Evolutionary conservation across 1,140 invertebrate species (phyloP), one percentile per base, ranked within the genome.

Genomic region (Acromyrmex heyeri): DNA sequence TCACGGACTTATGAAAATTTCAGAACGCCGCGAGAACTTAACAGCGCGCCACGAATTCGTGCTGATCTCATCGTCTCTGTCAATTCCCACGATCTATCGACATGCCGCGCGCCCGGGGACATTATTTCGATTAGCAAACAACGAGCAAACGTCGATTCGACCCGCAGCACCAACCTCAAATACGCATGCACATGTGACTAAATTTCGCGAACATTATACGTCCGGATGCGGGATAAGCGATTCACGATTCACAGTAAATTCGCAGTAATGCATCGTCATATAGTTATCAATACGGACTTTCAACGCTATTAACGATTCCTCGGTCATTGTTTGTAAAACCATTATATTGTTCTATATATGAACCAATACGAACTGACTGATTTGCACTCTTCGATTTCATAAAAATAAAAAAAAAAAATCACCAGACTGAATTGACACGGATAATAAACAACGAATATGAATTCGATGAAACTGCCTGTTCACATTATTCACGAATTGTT

Each of bases 81-180:
- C 69, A 18, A 83, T 73, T 75, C 79, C 38, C 79, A 73, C 79
- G 67, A 50, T 81, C 53, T 16, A 72, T 59, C 50, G 67, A 24
- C 65, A 50, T 30, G 48, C 24, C 7, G 69, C 44, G 14, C 70
- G 10, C 21, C n/a, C 38, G 7, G 14, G 21, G 24, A 59, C 67
- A 53, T 79, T 69, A 69, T 62, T 77, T 77, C 18, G 16, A 44
- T 64, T 48, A 10, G 18, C 4, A 16, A 4, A 34, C 53, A n/a
- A 18, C 16, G 16, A 62, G 16, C 12, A 48, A 2, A 64, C 27
- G 61, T n/a, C 21, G 21, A n/a, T 14, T 44, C 16, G n/a, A 67
- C 14, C 27, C 30, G 77, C 38, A 81, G n/a, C 34, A 55, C 53
- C 24, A 21, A 81, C 2, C n/a, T 16, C 21, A 48, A 72, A 27